These are phyloP conservation scores for Rhynchomys soricoides DNA, from an alignment of 2,113 vertebrate species.

Conservation along the genomic window DNA sequence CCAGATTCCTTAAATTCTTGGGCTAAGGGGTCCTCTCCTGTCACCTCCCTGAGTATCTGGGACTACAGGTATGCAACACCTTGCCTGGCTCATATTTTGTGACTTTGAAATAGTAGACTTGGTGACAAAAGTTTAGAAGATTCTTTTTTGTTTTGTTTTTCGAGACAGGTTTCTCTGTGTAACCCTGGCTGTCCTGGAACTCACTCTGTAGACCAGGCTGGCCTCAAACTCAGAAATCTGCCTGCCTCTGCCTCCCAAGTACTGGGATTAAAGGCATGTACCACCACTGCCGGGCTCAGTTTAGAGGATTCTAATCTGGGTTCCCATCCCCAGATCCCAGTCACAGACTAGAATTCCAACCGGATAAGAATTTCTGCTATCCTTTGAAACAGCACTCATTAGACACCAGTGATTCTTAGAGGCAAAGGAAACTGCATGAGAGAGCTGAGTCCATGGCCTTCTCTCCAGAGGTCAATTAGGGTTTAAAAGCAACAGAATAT, in stretches of 20 bases:
- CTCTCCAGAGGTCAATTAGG: conserved; percentile 53
- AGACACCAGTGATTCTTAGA: conserved; percentile 23
- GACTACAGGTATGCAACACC: not conserved
- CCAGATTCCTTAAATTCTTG: not conserved
- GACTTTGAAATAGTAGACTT: not conserved
- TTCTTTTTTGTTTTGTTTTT: no score
- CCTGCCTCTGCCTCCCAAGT: no score
- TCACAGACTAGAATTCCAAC: not conserved
- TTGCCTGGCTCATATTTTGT: not conserved
- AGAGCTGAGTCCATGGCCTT: conserved; percentile 11
- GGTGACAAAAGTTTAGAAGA: not conserved
- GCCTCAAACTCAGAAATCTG: no score
- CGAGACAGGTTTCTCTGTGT: no score
- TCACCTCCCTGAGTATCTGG: not conserved
- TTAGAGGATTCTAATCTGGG: not conserved
- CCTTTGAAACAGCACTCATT: conserved; percentile 14
- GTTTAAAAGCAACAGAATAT: conserved; percentile 63
- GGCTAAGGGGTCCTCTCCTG: no score
- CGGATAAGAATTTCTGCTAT: conserved; percentile 31
- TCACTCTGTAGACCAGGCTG: no score
- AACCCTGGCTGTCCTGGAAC: no score
- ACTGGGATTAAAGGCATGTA: no score
- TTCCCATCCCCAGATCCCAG: conserved; percentile 23
- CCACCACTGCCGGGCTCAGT: no score
- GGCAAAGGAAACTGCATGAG: conserved; percentile 38